Base-by-base conservation (phyloP, 2,888 invertebrate genomes). In the Scrobipalpa costella region DNA sequence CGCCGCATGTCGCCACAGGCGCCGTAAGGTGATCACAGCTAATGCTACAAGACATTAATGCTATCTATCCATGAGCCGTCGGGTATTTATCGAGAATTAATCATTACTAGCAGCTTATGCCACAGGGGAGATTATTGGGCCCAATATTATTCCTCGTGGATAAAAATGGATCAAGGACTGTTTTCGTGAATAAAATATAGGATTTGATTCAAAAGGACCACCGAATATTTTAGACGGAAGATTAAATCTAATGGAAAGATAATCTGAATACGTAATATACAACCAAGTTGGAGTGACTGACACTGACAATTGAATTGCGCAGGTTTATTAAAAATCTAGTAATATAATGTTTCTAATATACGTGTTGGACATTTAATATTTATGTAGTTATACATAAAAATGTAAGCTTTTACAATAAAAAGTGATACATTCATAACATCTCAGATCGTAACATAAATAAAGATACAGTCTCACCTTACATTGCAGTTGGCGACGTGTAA, bases 401-500 rank as follows among this genome's bases (percentile, higher is more conserved):
- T 61, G 64, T 64, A 34, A 63, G 57, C 69, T 74, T 75, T 71
- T 44, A 19, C 74, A 78, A 76, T 80, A 81, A 83, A 79, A 81
- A 73, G 73, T 74, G 76, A 72, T 69, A 71, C 75, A 78, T 75
- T 70, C 72, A 77, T 75, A 73, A 69, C 69, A 65, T 64, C 70
- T 71, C 69, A 69, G 68, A 69, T 73, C 75, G 73, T 77, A 75
- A 78, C 78, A 85, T 86, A 87, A 89, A 86, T 85, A 85, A 80
- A 73, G 68, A 69, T 71, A 70, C 57, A 71, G 76, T 81, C 71
- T 87, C 85, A 82, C 69, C 78, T 88, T 85, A 86, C 87, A 80
- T 72, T 77, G 71, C 68, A 77, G 83, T 80, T 83, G 88, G 83
- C 77, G 90, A 89, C 86, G 85, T 86, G 88, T 88, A 81, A 90